Percentiles rank a stretch among this genome's conserved stretches.
Evolutionary conservation across 1,140 invertebrate genomes (phyloP).

Genomic region (Papilio xuthus): DNA sequence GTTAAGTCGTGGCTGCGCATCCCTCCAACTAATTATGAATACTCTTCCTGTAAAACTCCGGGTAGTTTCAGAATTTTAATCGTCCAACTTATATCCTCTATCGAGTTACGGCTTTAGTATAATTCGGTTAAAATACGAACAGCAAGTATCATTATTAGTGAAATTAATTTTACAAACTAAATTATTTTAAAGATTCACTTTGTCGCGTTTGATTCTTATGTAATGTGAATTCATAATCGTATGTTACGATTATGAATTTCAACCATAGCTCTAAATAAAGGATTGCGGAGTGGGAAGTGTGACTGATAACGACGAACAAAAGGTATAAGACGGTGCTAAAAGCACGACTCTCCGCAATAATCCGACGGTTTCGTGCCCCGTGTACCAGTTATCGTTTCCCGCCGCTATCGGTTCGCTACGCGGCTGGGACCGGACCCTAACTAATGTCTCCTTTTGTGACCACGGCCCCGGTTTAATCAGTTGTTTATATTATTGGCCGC

Average conservation of each 20-base stretch:
- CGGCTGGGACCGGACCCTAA: constrained; percentile 61
- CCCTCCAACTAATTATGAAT: constrained; percentile 75
- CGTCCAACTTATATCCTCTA: constrained; percentile 47
- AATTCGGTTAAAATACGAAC: not conserved
- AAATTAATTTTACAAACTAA: not conserved
- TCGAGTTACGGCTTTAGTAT: constrained; percentile 11
- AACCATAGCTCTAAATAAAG: constrained; percentile 33
- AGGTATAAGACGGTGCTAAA: constrained; percentile 39
- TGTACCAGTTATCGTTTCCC: constrained; percentile 73
- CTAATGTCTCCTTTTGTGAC: constrained; percentile 78
- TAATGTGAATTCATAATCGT: constrained; percentile 29
- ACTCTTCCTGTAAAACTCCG: constrained; percentile 53
- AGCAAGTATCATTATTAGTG: not conserved
- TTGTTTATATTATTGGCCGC: constrained; percentile 76
- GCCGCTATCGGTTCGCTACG: constrained; percentile 68
- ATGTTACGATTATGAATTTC: constrained; percentile 41
- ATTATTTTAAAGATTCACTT: not conserved
- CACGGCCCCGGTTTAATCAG: constrained; percentile 70
- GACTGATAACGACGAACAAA: constrained; percentile 48
- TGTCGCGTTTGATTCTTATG: not conserved
- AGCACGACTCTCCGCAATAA: constrained; percentile 42
- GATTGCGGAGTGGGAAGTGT: constrained; percentile 39
- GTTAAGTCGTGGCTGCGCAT: constrained; percentile 67
- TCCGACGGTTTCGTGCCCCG: constrained; percentile 55
- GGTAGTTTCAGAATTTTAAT: constrained; percentile 53